Evolutionary conservation across 2,113 vertebrate genomes (phyloP).

Genomic region (Dascyllus trimaculatus): DNA sequence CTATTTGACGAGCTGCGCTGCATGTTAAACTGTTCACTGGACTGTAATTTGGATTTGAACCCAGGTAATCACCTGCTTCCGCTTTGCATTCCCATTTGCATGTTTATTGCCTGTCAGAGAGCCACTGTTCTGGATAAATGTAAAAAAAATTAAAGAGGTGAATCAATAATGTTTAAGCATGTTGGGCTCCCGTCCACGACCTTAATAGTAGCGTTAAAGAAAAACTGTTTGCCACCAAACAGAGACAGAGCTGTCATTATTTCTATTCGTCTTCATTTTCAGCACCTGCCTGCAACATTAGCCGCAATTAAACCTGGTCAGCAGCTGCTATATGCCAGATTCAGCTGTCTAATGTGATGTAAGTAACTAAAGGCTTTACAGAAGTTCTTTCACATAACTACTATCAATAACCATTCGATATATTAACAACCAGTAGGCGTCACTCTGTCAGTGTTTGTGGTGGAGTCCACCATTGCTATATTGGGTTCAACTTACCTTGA

Average conservation of each 20-base stretch:
- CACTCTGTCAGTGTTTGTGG: too few species aligned
- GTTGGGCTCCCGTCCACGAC: background rate
- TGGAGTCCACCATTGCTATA: too few species aligned
- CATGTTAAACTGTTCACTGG: constrained; percentile 25
- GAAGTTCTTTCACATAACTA: too few species aligned
- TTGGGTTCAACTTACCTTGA: too few species aligned
- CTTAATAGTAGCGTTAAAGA: background rate
- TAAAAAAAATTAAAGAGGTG: constrained; percentile 29
- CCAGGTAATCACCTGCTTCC: constrained; percentile 15
- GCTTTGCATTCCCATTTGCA: constrained; percentile 42
- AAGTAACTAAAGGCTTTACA: too few species aligned
- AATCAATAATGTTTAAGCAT: constrained; percentile 4
- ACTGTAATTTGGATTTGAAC: constrained; percentile 31
- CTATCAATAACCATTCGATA: too few species aligned
- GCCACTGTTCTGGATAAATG: background rate
- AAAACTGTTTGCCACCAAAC: too few species aligned
- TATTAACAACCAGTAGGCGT: too few species aligned
- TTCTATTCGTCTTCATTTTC: background rate
- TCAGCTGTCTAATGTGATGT: background rate
- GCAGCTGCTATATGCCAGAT: background rate
- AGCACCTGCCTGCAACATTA: background rate
- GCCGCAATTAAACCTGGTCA: background rate
- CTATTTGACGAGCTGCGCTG: constrained; percentile 7
- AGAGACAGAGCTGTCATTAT: background rate
- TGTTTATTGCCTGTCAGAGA: constrained; percentile 47